Evolutionary conservation across 2,113 vertebrate genomes (phyloP).

Genomic region (Hippocampus barbouri): DNA sequence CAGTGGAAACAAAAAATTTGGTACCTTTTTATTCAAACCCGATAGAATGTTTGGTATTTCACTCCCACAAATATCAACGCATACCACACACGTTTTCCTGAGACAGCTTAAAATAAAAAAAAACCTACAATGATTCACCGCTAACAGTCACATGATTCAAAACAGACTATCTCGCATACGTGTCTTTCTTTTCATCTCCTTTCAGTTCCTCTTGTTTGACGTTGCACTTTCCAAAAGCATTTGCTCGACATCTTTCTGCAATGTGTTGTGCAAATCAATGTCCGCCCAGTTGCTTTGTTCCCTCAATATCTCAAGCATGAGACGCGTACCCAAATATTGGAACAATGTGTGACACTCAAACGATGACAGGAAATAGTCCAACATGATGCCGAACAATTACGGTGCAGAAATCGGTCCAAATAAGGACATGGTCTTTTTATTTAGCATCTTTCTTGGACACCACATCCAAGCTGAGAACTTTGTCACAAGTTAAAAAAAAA

Average conservation of each 20-base stretch:
- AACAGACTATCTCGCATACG: not conserved
- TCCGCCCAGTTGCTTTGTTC: not conserved
- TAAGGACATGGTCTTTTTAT: not conserved
- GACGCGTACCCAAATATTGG: not conserved
- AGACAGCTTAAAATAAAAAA: not conserved
- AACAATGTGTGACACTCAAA: not conserved
- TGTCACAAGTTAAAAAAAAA: not conserved
- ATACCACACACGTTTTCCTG: not conserved
- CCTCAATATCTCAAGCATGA: not conserved
- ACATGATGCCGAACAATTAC: not conserved
- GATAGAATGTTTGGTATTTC: slow-evolving; percentile 15
- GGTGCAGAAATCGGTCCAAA: not conserved
- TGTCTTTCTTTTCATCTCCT: not conserved
- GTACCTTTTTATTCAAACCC: not conserved
- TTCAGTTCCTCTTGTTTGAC: not conserved
- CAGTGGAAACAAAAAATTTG: slow-evolving; percentile 12
- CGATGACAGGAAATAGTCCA: not conserved
- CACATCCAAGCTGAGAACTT: not conserved
- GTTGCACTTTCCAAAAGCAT: not conserved
- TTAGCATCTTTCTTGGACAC: not conserved
- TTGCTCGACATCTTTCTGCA: not conserved
- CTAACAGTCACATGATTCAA: not conserved
- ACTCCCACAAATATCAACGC: not conserved
- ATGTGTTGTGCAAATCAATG: not conserved
- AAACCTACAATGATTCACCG: not conserved